phyloP scores from a whole-genome alignment of 2,888 invertebrate species.

The Andrena praecox region DNA sequence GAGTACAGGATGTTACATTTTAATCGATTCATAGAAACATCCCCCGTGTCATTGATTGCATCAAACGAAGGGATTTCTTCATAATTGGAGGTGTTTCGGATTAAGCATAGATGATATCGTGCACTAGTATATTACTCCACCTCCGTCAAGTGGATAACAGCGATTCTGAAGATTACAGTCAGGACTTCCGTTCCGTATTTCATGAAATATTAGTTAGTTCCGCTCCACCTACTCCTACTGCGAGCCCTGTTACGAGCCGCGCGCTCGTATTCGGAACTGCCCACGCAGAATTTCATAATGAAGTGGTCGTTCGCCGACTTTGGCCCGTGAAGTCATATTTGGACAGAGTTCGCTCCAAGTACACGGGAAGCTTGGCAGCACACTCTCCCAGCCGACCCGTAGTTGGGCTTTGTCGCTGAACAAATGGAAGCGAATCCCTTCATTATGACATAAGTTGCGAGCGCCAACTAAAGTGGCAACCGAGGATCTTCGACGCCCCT shows the following conservation, averaged over 20 bases:
- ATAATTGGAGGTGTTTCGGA: too few species aligned
- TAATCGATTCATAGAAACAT: not conserved
- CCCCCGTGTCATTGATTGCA: not conserved
- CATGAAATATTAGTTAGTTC: slow-evolving; percentile 33
- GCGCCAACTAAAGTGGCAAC: slow-evolving; percentile 44
- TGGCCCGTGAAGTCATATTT: slow-evolving; percentile 65
- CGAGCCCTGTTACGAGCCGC: slow-evolving; percentile 16
- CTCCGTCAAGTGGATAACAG: not conserved
- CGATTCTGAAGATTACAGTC: slow-evolving; percentile 21
- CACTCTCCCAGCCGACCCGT: slow-evolving; percentile 31
- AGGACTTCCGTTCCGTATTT: slow-evolving; percentile 10
- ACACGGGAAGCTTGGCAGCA: slow-evolving; percentile 44
- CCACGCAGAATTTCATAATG: slow-evolving; percentile 70
- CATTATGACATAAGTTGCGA: slow-evolving; percentile 45
- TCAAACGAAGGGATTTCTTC: not conserved
- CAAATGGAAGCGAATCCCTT: slow-evolving; percentile 43
- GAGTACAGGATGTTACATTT: not conserved
- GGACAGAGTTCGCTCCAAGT: slow-evolving; percentile 52
- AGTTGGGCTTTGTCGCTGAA: slow-evolving; percentile 53
- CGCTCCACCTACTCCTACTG: not conserved
- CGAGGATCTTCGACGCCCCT: slow-evolving; percentile 28
- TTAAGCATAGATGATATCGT: too few species aligned
- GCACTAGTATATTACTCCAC: not conserved
- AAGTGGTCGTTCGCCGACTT: slow-evolving; percentile 66
- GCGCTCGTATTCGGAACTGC: slow-evolving; percentile 36